Base-by-base conservation (phyloP, 2,113 vertebrate genomes). In the Syngnathoides biaculeatus region DNA sequence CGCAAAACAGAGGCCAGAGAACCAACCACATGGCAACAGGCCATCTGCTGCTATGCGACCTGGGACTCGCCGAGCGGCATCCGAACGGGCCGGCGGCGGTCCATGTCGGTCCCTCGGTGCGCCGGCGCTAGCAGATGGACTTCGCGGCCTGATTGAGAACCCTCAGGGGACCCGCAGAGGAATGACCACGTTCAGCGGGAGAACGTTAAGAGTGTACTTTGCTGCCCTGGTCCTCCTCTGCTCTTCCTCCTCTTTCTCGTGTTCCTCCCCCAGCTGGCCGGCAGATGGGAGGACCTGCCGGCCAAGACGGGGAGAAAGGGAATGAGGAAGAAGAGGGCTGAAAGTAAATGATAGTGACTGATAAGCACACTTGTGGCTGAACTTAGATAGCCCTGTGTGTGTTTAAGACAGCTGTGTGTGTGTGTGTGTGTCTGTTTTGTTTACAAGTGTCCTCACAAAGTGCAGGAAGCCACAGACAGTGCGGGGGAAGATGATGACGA, bases 281-380 rank as follows among this genome's bases (percentile, higher is more conserved):
- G 74, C 89, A 91, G 89, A 92, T 90, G 89, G 86, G 80, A 78
- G 53, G 74, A 86, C 85, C 84, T 82, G 84, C 84, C 82, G 84
- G 87, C 88, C 83, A 83, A 86, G 72, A 78, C 75, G 70, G 64
- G 79, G 68, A 71, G 71, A 73, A 84, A 39, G 69, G 71, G 64
- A 84, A 75, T 64, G 63, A 79, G 72, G 70, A 67, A 39, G 47
- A 48, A 15, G 56, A 47, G 38, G 22, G 11, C 58, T 35, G 64
- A 64, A 59, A 20, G 68, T 69, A 70, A 79, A 65, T 50, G 81
- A 65, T 69, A 82, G 56, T 72, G 70, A 83, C 85, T 80, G 79
- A 89, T 83, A 79, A 84, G 77, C 74, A 84, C 80, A 81, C 73
- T 69, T 82, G 71, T 50, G 19, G 65, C 17, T 62, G 73, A 75